These are phyloP conservation scores for Hesperophylax magnus DNA, from an alignment of 1,140 invertebrate species.

Conservation along the genomic window DNA sequence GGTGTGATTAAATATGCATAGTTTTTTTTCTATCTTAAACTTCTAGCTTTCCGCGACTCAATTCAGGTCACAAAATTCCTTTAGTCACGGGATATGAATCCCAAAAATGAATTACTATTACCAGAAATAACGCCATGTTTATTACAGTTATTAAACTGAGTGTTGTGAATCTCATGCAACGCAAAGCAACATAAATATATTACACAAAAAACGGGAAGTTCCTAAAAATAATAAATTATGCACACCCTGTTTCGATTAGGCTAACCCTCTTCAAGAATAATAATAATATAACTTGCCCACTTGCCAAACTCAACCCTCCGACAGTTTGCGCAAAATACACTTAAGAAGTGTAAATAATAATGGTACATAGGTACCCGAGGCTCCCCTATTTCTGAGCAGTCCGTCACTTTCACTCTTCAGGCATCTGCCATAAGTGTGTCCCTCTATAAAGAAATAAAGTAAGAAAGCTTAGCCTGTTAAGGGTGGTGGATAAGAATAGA, in stretches of 20 bases:
- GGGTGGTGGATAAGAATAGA: conserved; percentile 1
- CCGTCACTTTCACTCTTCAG: background rate
- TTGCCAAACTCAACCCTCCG: conserved; percentile 24
- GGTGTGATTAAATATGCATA: no score
- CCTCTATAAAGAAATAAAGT: background rate
- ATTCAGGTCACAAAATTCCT: no score
- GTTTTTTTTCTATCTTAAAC: no score
- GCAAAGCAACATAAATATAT: no score
- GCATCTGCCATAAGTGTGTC: background rate
- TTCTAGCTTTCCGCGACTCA: no score
- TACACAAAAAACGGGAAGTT: no score
- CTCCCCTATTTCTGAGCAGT: conserved; percentile 27
- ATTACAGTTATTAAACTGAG: no score
- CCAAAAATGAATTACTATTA: no score
- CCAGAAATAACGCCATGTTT: no score
- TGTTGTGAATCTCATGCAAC: no score
- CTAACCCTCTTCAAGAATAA: conserved; percentile 41
- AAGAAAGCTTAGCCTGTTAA: background rate
- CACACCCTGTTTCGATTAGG: conserved; percentile 33
- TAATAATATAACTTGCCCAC: conserved; percentile 44
- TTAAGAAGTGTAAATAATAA: conserved; percentile 57
- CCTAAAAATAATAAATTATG: background rate
- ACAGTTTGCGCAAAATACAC: conserved; percentile 55
- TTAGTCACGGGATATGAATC: no score
- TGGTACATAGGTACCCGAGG: conserved; percentile 36